phyloP scores from a whole-genome alignment of 2,113 vertebrate genomes.

The Phyllostomus hastatus region DNA sequence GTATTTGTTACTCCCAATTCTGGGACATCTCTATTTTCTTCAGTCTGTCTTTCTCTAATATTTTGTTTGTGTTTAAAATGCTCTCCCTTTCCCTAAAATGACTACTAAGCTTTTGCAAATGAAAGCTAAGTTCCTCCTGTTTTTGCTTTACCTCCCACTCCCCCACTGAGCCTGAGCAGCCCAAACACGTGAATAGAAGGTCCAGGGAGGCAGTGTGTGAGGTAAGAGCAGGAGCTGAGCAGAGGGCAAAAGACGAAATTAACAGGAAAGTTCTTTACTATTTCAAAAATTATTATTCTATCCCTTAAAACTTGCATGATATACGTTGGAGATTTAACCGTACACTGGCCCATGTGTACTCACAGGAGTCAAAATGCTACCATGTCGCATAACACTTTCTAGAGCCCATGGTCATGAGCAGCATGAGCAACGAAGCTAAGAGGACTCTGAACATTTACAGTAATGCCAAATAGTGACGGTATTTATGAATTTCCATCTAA shows the following conservation, averaged over 20 bases:
- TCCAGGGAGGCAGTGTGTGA: accelerated
- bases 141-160: neutral
- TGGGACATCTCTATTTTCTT: neutral
- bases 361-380: too few relatives aligned
- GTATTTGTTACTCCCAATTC: neutral
- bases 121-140: neutral
- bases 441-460: neutral
- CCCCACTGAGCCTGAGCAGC: neutral
- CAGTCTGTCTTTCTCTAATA: neutral
- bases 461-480: neutral
- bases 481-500: neutral
- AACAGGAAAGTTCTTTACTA: neutral
- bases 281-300: neutral
- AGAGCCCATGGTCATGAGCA: neutral
- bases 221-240: neutral
- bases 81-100: neutral
- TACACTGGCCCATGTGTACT: neutral
- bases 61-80: neutral
- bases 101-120: neutral
- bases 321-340: neutral
- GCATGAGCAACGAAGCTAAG: too few relatives aligned
- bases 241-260: neutral
- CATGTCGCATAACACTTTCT: too few relatives aligned
- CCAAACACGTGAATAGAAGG: accelerated
- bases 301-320: neutral